Evolutionary conservation across 2,797 vertebrate genomes (phyloP), one percentile per base, ranked within the genome.

Genomic region (Allobates femoralis): DNA sequence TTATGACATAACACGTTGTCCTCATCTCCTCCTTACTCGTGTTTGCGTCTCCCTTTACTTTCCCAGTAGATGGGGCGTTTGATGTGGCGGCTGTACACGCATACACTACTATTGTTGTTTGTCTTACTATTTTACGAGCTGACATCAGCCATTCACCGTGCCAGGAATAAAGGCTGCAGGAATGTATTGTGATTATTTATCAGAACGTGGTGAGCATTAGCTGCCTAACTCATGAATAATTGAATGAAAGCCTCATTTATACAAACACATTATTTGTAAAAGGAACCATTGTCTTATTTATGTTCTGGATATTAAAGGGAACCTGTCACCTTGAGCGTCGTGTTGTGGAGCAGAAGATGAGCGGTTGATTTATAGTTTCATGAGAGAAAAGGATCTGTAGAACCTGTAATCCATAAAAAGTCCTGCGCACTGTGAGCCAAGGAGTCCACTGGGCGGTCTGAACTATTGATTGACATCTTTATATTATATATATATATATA

Each of bases 101-200:
- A 69, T 71, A 41, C 67, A 41, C 67, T 4, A 41, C 67, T 71
- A 71, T 71, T 46, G 66, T 69, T 69, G 34, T 71, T 71, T 71
- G 67, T 46, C 67, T 71, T 46, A 6, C 37, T 23, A 18, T 34
- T 67, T 67, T 21, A 67, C 62, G 5, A 30, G 16, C 30, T 67
- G 28, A 16, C 28, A 66, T 67, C 30, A 34, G 64, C 30, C 30
- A 71, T n/a, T 71, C 32, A 69, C 32, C 23, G 37, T 69, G 32
- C 19, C 67, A 0, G 2, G 67, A 46, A 14, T 71, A 21, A 41
- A 34, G 67, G 67, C 37, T 41, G 67, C 23, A 23, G 67, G 67
- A 46, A 71, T 41, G 67, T 23, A 46, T 12, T 21, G 67, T 23
- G 19, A 71, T 71, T n/a, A 12, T 71, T 14, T 46, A 71, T 46